Base-by-base conservation (phyloP, 2,797 vertebrate species). In the Tauraco hartlaubi region DNA sequence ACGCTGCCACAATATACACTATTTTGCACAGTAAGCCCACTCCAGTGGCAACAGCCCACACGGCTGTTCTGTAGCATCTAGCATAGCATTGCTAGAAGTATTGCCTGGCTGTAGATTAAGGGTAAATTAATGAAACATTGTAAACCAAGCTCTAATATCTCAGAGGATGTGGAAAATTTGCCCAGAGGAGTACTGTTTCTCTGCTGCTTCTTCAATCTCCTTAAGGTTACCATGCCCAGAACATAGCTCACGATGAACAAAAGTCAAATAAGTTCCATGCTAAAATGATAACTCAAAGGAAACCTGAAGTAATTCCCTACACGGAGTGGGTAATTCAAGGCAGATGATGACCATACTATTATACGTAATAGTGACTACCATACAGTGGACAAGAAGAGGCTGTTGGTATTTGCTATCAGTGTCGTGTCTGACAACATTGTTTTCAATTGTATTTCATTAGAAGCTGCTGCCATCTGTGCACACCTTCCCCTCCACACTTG, bases 11-110 rank as follows among this genome's bases (percentile, higher is more conserved):
- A 79, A 28, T 61, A 61, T 8, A 67, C 61, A 55, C 67, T 67
- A 71, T 86, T 95, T 92, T 74, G 74, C 71, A 85, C 85, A 85
- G 67, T 62, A 76, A 95, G 37, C 43, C 44, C 41, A 11, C 49
- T 92, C 20, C 55, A 76, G 68, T 43, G 49, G 56, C 71, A 91
- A 21, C 63, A 86, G n/a, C 48, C 67, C 72, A 80, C 78, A 10
- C 44, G 54, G 37, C 74, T 90, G 39, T 19, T 93, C 44, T 84
- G 76, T 29, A 85, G 63, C 91, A 79, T 74, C 71, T 39, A 63
- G 71, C 15, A 35, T 31, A 58, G 62, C 35, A 15, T 43, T 51
- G 39, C 29, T 63, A 63, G 33, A 81, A 67, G 59, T 29, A 76
- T 37, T 90, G 21, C 41, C 67, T 56, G 52, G 52, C 63, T 67